Base-by-base conservation (phyloP, 2,797 vertebrate species). In the Sebastes minor region DNA sequence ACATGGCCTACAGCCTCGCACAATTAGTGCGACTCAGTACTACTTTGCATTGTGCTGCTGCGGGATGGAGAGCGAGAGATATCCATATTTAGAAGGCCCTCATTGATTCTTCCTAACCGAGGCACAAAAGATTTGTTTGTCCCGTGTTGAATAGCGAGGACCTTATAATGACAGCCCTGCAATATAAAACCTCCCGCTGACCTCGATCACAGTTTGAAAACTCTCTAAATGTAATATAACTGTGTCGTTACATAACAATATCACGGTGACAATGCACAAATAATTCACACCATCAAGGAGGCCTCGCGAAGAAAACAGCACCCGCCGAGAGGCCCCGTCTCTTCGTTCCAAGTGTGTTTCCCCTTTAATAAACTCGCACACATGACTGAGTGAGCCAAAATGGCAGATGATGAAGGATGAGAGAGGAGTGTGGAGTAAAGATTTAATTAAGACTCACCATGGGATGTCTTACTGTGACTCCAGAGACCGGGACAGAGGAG, bases 381-480 rank as follows among this genome's bases (percentile, higher is more conserved):
- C 90, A 91, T 72, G 89, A 91, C 83, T 83, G 86, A 91, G 74
- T 83, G 22, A 42, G 92, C 91, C 91, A 93, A 92, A 88, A 92
- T 87, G 83, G 87, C 84, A 92, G 92, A 91, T 91, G 90, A 94
- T 82, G 89, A 88, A 82, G 88, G 89, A 93, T 89, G 90, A 91
- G 88, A 80, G 92, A 80, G 78, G 84, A 86, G 84, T 70, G 88
- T 86, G 86, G 74, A 81, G 87, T 86, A 83, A 90, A 92, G 91
- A 91, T 94, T 93, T 93, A 93, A 94, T 95, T 93, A 95, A 93
- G 76, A 86, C 81, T 88, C 92, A 73, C 89, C 86, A 86, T 86
- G 89, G 94, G 92, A 94, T 84, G 90, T 85, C 91, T 91, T 69
- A 82, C 86, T 81, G 84, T 38, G 77, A 82, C 87, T 91, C 89